phyloP scores from a whole-genome alignment of 2,888 invertebrate genomes.

The Ormyrus pomaceus region DNA sequence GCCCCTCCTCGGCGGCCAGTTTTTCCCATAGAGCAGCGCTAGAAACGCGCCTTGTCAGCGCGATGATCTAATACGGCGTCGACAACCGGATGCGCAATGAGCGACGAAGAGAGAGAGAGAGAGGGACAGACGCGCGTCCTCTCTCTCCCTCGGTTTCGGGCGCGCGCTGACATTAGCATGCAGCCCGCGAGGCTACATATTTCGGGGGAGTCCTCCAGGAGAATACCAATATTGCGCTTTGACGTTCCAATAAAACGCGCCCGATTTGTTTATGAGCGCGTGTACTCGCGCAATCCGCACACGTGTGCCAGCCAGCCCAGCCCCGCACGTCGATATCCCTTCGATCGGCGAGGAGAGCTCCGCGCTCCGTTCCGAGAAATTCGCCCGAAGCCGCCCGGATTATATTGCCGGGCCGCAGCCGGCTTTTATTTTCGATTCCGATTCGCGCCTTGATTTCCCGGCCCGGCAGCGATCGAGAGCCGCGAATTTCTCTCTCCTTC shows the following conservation, averaged over 20 bases:
- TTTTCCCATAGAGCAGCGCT: constrained; percentile 31
- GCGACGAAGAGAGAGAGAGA: neutral
- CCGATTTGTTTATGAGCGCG: constrained; percentile 75
- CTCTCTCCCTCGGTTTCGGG: constrained; percentile 61
- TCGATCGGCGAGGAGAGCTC: neutral
- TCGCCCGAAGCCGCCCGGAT: constrained; percentile 1
- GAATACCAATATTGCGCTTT: constrained; percentile 76
- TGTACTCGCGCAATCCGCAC: constrained; percentile 42
- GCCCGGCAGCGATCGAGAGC: neutral
- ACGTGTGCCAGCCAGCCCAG: constrained; percentile 14
- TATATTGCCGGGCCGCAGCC: neutral
- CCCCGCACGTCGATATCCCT: neutral
- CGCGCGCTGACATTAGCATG: constrained; percentile 70
- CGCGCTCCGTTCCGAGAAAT: constrained; percentile 1
- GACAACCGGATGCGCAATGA: constrained; percentile 73
- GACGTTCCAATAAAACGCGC: constrained; percentile 76
- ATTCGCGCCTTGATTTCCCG: constrained; percentile 14
- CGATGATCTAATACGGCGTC: constrained; percentile 62
- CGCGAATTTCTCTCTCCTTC: neutral
- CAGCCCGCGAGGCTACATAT: constrained; percentile 74
- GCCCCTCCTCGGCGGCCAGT: constrained; percentile 4
- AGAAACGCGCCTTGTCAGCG: constrained; percentile 9
- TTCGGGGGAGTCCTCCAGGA: constrained; percentile 73
- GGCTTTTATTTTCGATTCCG: neutral
- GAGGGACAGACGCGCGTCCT: constrained; percentile 63